Evolutionary conservation across 1,140 invertebrate species (phyloP).

Genomic region (Diplogasteroides magnus): DNA sequence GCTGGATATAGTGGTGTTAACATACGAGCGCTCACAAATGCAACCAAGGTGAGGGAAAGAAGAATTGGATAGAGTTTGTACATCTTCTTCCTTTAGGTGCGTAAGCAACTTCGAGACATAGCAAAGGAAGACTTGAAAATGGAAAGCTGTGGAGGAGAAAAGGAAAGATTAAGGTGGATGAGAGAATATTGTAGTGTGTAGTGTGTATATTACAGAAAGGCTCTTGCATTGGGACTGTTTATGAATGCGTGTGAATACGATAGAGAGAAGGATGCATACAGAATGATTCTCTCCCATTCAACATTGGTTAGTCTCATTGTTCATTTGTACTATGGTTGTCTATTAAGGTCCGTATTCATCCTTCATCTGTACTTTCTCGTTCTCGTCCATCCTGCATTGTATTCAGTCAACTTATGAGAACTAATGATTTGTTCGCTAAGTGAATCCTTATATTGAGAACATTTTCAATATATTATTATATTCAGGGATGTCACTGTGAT

Average conservation of each 20-base stretch:
- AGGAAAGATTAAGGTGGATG: conserved; percentile 30
- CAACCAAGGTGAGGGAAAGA: neutral
- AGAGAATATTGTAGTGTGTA: neutral
- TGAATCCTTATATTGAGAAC: neutral
- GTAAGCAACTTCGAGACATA: conserved; percentile 74
- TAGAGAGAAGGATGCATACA: conserved; percentile 69
- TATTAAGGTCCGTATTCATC: neutral
- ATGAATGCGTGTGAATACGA: conserved; percentile 68
- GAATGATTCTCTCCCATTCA: conserved; percentile 61
- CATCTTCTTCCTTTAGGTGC: conserved; percentile 61
- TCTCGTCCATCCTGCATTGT: conserved; percentile 20
- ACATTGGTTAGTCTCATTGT: neutral
- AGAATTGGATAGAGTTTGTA: neutral
- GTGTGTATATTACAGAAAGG: conserved; percentile 60
- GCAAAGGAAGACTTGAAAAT: conserved; percentile 68
- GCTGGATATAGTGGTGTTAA: neutral
- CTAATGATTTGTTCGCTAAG: conserved; percentile 23
- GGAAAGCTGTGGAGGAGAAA: conserved; percentile 70
- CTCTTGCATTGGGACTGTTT: conserved; percentile 75
- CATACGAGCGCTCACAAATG: neutral
- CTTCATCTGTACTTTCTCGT: conserved; percentile 4
- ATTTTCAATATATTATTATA: too few species aligned
- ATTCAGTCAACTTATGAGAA: conserved; percentile 19
- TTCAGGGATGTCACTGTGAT: conserved; percentile 21
- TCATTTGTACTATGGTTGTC: too few species aligned